These are phyloP conservation scores for Andrena hattorfiana DNA, from an alignment of 2,888 invertebrate species.

Conservation along the genomic window DNA sequence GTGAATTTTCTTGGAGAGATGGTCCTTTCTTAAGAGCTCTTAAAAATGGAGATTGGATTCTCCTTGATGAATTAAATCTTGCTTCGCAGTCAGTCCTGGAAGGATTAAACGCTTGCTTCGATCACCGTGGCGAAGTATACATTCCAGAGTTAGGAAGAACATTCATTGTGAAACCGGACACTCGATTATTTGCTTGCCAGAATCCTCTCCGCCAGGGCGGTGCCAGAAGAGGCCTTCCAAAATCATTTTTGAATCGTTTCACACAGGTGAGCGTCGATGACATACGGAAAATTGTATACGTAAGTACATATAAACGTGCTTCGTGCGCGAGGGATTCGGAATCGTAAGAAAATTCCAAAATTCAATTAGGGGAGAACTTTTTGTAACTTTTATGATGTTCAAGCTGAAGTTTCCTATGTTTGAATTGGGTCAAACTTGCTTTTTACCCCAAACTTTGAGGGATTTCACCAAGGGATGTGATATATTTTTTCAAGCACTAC, in stretches of 20 bases:
- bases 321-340: no score
- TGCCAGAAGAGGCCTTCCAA: slow-evolving; percentile 96
- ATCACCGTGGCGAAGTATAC: slow-evolving; percentile 98
- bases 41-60: slow-evolving; percentile 97
- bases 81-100: slow-evolving; percentile 99
- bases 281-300: background rate
- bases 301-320: no score
- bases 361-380: no score
- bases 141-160: slow-evolving; percentile 97
- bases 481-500: no score
- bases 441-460: no score
- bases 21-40: slow-evolving; percentile 97
- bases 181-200: slow-evolving; percentile 98
- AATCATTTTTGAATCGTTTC: slow-evolving; percentile 98
- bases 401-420: no score
- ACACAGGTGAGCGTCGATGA: slow-evolving; percentile 90
- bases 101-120: slow-evolving; percentile 98
- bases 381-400: no score
- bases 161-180: slow-evolving; percentile 91
- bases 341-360: no score
- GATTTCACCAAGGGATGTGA: no score
- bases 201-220: slow-evolving; percentile 99
- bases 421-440: no score
- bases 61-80: slow-evolving; percentile 98
- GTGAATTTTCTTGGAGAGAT: slow-evolving; percentile 98